Conservation (phyloP, 2,888 invertebrate genomes). For the Melipona beecheii region DNA sequence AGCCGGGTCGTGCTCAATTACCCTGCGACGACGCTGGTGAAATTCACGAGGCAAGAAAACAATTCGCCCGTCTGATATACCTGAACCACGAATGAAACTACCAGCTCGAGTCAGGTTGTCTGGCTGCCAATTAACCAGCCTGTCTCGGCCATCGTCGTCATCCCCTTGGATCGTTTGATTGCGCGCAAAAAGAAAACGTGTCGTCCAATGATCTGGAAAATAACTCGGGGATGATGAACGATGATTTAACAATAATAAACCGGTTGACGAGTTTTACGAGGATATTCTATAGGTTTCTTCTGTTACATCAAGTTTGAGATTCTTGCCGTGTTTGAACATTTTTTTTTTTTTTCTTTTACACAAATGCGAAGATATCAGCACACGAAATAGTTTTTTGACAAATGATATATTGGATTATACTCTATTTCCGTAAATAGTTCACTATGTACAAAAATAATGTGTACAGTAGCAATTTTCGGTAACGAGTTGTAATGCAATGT, state of each 20-base stretch:
- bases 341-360: too few relatives aligned
- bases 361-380: too few relatives aligned
- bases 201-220: conserved; percentile 60
- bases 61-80: conserved; percentile 50
- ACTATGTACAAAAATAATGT: too few relatives aligned
- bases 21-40: conserved; percentile 31
- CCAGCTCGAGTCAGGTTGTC: conserved; percentile 3
- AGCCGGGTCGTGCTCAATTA: conserved; percentile 69
- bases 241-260: not conserved
- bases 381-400: too few relatives aligned
- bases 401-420: too few relatives aligned
- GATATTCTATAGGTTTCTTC: too few relatives aligned
- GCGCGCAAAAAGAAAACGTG: conserved; percentile 45
- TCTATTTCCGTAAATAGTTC: too few relatives aligned
- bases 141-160: conserved; percentile 6
- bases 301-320: too few relatives aligned
- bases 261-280: not conserved
- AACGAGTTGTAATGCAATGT: too few relatives aligned
- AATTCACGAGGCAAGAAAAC: conserved; percentile 56
- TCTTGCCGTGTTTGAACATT: too few relatives aligned
- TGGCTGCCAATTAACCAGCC: conserved; percentile 51
- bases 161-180: conserved; percentile 24
- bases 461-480: too few relatives aligned
- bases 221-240: conserved; percentile 30
- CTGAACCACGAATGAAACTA: conserved; percentile 27